Evolutionary conservation across 2,797 vertebrate species (phyloP).

Genomic region (Acanthornis magna): DNA sequence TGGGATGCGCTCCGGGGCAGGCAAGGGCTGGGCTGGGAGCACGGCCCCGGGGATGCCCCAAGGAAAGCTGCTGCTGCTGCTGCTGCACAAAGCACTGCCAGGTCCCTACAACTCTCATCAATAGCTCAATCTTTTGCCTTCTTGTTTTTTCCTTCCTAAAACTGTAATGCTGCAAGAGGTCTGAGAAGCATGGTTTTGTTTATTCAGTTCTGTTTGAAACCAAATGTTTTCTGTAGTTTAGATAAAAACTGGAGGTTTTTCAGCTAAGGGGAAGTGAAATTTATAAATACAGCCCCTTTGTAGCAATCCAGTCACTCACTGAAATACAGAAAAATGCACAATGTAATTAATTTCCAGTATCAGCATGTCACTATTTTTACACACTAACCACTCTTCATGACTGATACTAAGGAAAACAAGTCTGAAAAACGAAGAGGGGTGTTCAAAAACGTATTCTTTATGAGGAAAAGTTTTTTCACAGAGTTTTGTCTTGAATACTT

Average conservation of each 20-base stretch:
- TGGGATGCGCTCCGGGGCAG: neutral
- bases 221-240: constrained; percentile 27
- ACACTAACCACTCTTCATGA: neutral
- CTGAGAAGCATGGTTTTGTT: neutral
- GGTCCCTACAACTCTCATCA: neutral
- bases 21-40: neutral
- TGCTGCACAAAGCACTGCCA: neutral
- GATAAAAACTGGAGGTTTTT: neutral
- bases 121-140: neutral
- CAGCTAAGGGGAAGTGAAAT: constrained; percentile 13
- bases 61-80: neutral
- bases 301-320: neutral
- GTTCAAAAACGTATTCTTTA: neutral
- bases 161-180: neutral
- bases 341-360: neutral
- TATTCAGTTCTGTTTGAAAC: neutral
- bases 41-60: neutral
- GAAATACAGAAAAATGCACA: constrained; percentile 10
- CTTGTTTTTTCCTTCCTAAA: neutral
- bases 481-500: neutral
- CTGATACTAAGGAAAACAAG: neutral
- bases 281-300: neutral
- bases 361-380: neutral
- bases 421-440: neutral
- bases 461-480: neutral